These are phyloP conservation scores for Leptoclinus maculatus DNA, from an alignment of 2,797 vertebrate species.

Conservation along the genomic window DNA sequence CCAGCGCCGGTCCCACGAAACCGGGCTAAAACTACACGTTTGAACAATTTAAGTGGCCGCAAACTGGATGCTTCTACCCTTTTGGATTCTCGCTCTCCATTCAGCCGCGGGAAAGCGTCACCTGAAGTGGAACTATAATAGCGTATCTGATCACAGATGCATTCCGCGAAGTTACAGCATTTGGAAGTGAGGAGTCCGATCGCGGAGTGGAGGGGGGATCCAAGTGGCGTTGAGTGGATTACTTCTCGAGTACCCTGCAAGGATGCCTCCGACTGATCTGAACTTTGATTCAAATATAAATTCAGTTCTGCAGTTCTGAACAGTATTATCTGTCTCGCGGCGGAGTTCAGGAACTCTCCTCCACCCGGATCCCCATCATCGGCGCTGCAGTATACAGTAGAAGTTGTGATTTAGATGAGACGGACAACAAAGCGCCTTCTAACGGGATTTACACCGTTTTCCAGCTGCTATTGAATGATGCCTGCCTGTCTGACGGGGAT, in stretches of 20 bases:
- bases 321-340: constrained; percentile 16
- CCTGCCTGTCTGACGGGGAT: constrained; percentile 71
- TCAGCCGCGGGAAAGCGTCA: neutral
- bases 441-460: constrained; percentile 66
- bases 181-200: constrained; percentile 55
- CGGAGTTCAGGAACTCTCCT: constrained; percentile 57
- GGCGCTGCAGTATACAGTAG: constrained; percentile 18
- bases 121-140: constrained; percentile 38
- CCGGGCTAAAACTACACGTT: constrained; percentile 53
- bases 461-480: constrained; percentile 76
- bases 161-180: constrained; percentile 67
- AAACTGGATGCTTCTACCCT: constrained; percentile 4
- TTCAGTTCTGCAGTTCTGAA: constrained; percentile 39
- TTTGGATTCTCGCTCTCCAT: neutral
- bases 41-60: constrained; percentile 54
- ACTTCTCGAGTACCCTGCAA: constrained; percentile 43
- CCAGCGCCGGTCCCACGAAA: constrained; percentile 64
- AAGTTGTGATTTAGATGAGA: constrained; percentile 72
- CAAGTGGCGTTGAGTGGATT: constrained; percentile 54
- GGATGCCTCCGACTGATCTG: constrained; percentile 63
- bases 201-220: constrained; percentile 13
- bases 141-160: constrained; percentile 63
- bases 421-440: constrained; percentile 24
- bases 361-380: constrained; percentile 26
- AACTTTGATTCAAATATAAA: constrained; percentile 58